phyloP scores from a whole-genome alignment of 2,113 vertebrate genomes.

The Scytalopus superciliaris region DNA sequence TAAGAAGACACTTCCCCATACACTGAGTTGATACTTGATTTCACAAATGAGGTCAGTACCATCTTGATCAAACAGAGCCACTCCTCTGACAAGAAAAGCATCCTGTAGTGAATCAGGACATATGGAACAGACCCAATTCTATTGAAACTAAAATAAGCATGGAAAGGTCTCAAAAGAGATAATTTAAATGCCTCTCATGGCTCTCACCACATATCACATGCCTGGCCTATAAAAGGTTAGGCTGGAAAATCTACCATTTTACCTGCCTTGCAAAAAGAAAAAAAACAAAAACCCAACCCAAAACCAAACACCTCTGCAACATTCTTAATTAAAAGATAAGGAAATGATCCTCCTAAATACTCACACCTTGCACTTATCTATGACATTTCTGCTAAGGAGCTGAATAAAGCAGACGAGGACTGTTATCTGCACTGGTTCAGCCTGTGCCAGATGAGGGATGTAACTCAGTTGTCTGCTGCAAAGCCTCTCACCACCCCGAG shows the following conservation, averaged over 20 bases:
- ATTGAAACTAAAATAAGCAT: constrained; percentile 52
- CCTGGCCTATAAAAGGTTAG: constrained; percentile 2
- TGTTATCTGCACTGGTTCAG: not conserved
- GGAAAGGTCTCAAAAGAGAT: constrained; percentile 30
- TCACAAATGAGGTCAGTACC: constrained; percentile 47
- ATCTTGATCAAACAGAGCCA: constrained; percentile 50
- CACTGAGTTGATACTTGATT: not conserved
- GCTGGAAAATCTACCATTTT: not conserved
- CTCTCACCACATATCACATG: not conserved
- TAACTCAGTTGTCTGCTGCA: not conserved
- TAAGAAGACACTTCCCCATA: not conserved
- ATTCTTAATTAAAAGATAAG: constrained; percentile 60
- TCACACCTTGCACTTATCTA: constrained; percentile 7
- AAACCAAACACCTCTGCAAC: not conserved
- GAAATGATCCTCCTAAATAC: constrained; percentile 20
- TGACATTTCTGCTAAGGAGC: not conserved
- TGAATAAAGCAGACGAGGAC: not conserved
- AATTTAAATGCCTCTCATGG: constrained; percentile 44
- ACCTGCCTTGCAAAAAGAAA: not conserved
- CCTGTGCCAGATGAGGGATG: not conserved
- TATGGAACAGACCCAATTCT: constrained; percentile 31
- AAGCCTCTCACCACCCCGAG: not conserved
- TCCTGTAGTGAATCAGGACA: constrained; percentile 50
- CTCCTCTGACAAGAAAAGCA: not conserved
- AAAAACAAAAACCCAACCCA: not conserved